These are phyloP conservation scores for Mechanitis mazaeus DNA, from an alignment of 2,888 invertebrate genomes.

Conservation along the genomic window DNA sequence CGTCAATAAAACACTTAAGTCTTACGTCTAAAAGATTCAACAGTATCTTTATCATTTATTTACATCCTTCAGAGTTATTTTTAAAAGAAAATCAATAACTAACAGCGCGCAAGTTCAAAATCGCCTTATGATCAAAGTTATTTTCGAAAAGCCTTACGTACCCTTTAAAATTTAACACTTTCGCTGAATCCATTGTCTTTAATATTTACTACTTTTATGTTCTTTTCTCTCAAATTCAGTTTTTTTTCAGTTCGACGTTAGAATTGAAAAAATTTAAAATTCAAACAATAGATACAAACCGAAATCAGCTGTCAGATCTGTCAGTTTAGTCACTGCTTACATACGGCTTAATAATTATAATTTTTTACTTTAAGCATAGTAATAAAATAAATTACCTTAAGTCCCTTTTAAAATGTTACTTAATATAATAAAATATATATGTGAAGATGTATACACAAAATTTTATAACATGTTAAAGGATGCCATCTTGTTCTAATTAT, in stretches of 20 bases:
- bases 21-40: constrained; percentile 44
- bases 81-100: constrained; percentile 72
- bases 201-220: not conserved
- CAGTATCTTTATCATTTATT: constrained; percentile 69
- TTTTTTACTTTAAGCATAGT: too few relatives aligned
- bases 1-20: constrained; percentile 13
- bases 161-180: constrained; percentile 44
- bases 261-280: constrained; percentile 24
- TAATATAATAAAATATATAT: too few relatives aligned
- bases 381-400: too few relatives aligned
- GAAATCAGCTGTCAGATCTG: constrained; percentile 30
- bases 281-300: constrained; percentile 34
- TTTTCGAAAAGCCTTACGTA: constrained; percentile 31
- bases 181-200: constrained; percentile 44
- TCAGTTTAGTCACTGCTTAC: constrained; percentile 13
- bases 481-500: too few relatives aligned
- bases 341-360: too few relatives aligned
- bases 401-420: too few relatives aligned
- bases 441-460: too few relatives aligned
- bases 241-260: constrained; percentile 19
- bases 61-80: constrained; percentile 71
- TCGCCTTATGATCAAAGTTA: constrained; percentile 25
- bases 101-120: constrained; percentile 72
- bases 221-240: not conserved
- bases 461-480: too few relatives aligned